Evolutionary conservation across 2,888 invertebrate genomes (phyloP).

Genomic region (Lasioglossum oenotherae): DNA sequence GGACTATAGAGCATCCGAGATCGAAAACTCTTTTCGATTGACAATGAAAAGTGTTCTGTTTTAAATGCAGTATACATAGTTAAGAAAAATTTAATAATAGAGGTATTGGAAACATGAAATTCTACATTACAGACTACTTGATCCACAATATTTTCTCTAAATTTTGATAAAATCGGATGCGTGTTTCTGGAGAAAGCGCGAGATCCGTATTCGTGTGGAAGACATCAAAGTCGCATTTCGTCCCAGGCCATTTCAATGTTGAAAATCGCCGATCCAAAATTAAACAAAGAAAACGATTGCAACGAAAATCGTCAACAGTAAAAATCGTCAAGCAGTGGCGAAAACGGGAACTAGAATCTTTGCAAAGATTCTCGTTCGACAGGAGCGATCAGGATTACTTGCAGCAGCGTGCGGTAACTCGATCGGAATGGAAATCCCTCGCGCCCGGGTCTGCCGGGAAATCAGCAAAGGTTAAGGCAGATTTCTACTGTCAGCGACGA

Average conservation of each 20-base stretch:
- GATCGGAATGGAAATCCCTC: neutral
- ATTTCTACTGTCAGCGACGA: constrained; percentile 13
- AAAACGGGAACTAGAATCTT: neutral
- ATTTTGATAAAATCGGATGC: no score
- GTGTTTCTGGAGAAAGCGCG: no score
- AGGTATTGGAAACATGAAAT: neutral
- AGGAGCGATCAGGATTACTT: constrained; percentile 14
- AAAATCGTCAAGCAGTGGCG: neutral
- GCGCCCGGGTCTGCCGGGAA: constrained; percentile 34
- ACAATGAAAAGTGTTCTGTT: neutral
- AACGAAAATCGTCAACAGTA: neutral
- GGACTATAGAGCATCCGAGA: neutral
- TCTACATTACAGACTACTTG: neutral
- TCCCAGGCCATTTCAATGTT: no score
- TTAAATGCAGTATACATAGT: no score
- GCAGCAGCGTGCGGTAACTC: neutral
- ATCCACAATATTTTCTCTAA: no score
- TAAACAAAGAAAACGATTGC: no score
- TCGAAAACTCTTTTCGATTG: neutral
- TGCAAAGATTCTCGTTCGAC: neutral
- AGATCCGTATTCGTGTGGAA: no score
- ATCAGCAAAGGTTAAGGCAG: constrained; percentile 41
- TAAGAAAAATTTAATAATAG: no score
- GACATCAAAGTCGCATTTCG: no score
- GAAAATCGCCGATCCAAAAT: no score